Evolutionary conservation across 2,888 invertebrate species (phyloP).

Genomic region (Caenorhabditis panamensis): DNA sequence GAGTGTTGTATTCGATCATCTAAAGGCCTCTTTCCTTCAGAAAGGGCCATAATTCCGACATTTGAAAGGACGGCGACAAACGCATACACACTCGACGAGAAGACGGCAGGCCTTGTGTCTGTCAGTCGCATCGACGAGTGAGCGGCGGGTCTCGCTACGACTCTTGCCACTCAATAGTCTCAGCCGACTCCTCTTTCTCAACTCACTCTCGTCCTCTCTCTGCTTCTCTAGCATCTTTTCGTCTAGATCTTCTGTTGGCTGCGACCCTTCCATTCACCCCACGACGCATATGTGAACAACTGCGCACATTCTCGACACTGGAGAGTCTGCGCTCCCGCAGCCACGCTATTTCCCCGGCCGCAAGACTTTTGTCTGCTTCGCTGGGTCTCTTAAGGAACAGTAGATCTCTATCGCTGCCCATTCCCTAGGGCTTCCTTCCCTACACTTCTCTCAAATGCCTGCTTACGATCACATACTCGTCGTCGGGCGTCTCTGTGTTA

Average conservation of each 20-base stretch:
- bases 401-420: not conserved
- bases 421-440: not conserved
- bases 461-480: slow-evolving; percentile 12
- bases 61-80: slow-evolving; percentile 48
- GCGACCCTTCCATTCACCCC: not conserved
- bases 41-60: slow-evolving; percentile 62
- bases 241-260: not conserved
- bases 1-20: slow-evolving; percentile 48
- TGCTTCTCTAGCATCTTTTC: slow-evolving; percentile 10
- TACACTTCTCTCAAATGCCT: slow-evolving; percentile 23
- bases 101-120: slow-evolving; percentile 33
- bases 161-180: no score
- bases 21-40: slow-evolving; percentile 42
- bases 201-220: slow-evolving; percentile 14
- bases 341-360: not conserved
- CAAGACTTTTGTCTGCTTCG: not conserved
- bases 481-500: slow-evolving; percentile 4
- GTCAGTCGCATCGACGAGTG: not conserved
- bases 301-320: slow-evolving; percentile 12
- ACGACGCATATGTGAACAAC: slow-evolving; percentile 25
- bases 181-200: slow-evolving; percentile 12
- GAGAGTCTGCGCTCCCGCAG: not conserved
- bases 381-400: not conserved
- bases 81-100: slow-evolving; percentile 51
- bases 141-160: slow-evolving; percentile 4